Evolutionary conservation across 2,113 vertebrate genomes (phyloP).

Genomic region (Zosterops pallidus): DNA sequence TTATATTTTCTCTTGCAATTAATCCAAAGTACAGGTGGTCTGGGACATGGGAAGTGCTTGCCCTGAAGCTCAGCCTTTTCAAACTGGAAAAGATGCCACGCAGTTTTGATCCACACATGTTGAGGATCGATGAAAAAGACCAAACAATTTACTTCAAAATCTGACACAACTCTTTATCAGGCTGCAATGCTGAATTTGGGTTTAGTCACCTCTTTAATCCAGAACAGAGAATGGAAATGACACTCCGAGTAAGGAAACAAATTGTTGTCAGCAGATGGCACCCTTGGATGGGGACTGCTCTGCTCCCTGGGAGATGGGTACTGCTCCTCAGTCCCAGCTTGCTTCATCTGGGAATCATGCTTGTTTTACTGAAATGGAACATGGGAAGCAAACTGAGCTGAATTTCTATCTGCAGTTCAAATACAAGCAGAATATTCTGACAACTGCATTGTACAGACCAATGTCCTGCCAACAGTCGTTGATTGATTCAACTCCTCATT

Average conservation of each 20-base stretch:
- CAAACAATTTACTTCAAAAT: neutral
- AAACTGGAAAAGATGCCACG: neutral
- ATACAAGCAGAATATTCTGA: neutral
- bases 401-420: neutral
- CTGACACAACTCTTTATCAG: neutral
- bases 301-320: neutral
- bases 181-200: neutral
- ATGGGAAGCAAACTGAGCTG: neutral
- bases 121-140: neutral
- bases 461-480: neutral
- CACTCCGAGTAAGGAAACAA: rapidly evolving
- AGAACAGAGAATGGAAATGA: neutral
- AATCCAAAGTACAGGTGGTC: neutral
- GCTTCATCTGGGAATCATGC: neutral
- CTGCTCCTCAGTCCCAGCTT: rapidly evolving
- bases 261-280: neutral
- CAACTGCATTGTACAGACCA: neutral
- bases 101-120: neutral
- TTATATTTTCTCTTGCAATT: neutral
- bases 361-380: neutral
- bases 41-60: neutral
- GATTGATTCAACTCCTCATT: constrained; percentile 76
- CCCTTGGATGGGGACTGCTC: neutral
- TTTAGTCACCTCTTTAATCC: no score
- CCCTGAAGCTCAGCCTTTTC: neutral